These are phyloP conservation scores for Pollimyrus isidori DNA, from an alignment of 2,113 vertebrate genomes.

Conservation along the genomic window DNA sequence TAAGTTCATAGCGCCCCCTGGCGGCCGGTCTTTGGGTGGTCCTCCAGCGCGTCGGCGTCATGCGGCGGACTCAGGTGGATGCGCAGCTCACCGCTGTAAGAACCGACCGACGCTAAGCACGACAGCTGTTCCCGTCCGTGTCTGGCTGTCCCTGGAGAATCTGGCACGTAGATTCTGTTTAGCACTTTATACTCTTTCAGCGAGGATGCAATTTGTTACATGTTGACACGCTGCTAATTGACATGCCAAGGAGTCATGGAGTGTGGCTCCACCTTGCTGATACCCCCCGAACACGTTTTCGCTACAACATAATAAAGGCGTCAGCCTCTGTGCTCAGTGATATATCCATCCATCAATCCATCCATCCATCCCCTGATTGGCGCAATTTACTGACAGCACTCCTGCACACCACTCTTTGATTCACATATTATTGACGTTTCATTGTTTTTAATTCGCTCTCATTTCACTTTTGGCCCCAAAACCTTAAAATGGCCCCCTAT, in stretches of 20 bases:
- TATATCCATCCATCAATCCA: neutral
- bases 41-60: neutral
- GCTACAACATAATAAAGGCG: neutral
- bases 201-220: neutral
- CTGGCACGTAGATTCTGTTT: neutral
- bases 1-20: conserved; percentile 20
- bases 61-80: neutral
- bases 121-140: neutral
- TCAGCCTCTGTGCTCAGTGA: neutral
- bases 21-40: conserved; percentile 29
- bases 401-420: neutral
- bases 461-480: neutral
- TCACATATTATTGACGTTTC: no score
- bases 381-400: neutral
- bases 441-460: no score
- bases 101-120: neutral
- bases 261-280: neutral
- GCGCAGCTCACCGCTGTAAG: neutral
- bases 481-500: neutral
- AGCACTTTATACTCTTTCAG: neutral
- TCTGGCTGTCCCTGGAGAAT: neutral
- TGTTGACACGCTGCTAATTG: neutral
- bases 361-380: neutral
- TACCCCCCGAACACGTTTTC: neutral
- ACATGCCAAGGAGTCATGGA: neutral